phyloP scores from a whole-genome alignment of 2,888 invertebrate genomes.

The Diarsia rubi region DNA sequence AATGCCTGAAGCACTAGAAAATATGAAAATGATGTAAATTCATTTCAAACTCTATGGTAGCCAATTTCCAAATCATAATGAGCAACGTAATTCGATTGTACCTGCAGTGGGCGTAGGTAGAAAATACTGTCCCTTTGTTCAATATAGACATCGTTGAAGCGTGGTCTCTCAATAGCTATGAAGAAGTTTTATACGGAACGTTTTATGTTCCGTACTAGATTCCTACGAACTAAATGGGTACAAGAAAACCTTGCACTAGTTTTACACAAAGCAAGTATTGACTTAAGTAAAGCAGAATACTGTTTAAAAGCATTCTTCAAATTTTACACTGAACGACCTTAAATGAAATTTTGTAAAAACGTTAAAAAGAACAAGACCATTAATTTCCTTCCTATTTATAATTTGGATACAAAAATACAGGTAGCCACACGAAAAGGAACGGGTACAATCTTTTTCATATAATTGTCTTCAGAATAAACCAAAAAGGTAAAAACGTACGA shows the following conservation, averaged over 20 bases:
- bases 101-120: neutral
- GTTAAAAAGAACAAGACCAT: conserved; percentile 6
- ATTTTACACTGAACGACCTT: neutral
- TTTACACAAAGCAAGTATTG: conserved; percentile 2
- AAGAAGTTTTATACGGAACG: too few relatives aligned
- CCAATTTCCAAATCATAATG: too few relatives aligned
- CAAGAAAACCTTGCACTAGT: conserved; percentile 2
- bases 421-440: conserved; percentile 19
- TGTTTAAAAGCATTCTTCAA: neutral
- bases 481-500: conserved; percentile 51
- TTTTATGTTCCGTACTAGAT: conserved; percentile 2
- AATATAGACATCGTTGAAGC: neutral
- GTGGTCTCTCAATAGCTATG: neutral
- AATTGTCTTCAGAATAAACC: conserved; percentile 38
- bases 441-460: conserved; percentile 27
- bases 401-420: conserved; percentile 22
- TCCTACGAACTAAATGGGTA: conserved; percentile 3
- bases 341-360: neutral
- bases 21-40: neutral
- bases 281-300: neutral
- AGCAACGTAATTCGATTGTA: neutral
- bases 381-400: neutral
- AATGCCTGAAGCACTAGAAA: neutral
- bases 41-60: neutral
- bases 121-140: conserved; percentile 25